Evolutionary conservation across 1,140 invertebrate species (phyloP).

Genomic region (Thalassaphorura encarpata): DNA sequence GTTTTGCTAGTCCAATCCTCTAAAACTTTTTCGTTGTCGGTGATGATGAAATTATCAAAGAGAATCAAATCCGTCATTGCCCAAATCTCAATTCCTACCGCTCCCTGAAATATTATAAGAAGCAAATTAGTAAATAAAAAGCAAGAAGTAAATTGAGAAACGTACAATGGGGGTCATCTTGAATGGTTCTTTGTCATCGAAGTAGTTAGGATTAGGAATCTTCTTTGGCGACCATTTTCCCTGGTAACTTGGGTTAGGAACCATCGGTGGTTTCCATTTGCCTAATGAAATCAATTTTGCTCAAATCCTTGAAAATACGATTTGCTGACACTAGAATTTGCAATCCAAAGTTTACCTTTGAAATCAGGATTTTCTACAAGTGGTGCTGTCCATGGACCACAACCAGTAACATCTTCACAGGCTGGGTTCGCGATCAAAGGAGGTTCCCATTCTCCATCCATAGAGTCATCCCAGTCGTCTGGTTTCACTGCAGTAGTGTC

Average conservation of each 20-base stretch:
- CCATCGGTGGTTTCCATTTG: slow-evolving; percentile 75
- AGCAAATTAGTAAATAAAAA: slow-evolving; percentile 4
- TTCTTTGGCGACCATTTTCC: slow-evolving; percentile 84
- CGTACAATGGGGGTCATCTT: slow-evolving; percentile 86
- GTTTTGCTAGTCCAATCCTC: slow-evolving; percentile 70
- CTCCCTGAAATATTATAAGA: slow-evolving; percentile 50
- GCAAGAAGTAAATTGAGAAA: slow-evolving; percentile 33
- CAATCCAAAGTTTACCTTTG: slow-evolving; percentile 56
- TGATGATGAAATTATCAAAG: slow-evolving; percentile 92
- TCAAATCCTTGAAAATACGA: neutral
- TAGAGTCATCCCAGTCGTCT: slow-evolving; percentile 69
- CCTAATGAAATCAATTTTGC: slow-evolving; percentile 6
- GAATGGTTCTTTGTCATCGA: slow-evolving; percentile 83
- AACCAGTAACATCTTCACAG: slow-evolving; percentile 74
- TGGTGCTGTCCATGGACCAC: slow-evolving; percentile 80
- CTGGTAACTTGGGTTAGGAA: slow-evolving; percentile 88
- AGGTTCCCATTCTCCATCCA: slow-evolving; percentile 98
- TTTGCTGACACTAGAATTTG: neutral
- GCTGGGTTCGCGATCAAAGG: slow-evolving; percentile 82
- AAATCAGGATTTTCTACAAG: slow-evolving; percentile 81
- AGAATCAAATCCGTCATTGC: slow-evolving; percentile 90
- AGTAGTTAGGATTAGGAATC: slow-evolving; percentile 86
- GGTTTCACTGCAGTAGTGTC: slow-evolving; percentile 26
- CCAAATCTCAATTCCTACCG: slow-evolving; percentile 94
- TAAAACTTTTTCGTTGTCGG: slow-evolving; percentile 69